phyloP scores from a whole-genome alignment of 1,140 invertebrate genomes.

The Epicauta chinensis region DNA sequence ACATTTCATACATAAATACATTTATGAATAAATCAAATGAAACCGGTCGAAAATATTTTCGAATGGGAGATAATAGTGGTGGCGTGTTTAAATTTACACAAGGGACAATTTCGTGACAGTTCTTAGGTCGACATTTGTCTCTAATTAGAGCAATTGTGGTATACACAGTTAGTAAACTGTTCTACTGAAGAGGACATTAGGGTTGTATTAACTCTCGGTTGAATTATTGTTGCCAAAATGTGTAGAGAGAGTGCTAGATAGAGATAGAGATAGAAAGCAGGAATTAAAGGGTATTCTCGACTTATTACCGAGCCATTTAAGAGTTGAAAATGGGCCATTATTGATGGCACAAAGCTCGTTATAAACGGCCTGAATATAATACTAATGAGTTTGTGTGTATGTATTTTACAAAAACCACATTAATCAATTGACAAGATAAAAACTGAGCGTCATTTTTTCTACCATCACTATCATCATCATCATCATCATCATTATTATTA shows the following conservation, averaged over 20 bases:
- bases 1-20: slow-evolving; percentile 16
- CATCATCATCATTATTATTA: no score
- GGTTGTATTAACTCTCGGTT: slow-evolving; percentile 21
- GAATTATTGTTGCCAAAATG: slow-evolving; percentile 7
- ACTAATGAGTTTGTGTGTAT: no score
- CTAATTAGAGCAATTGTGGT: slow-evolving; percentile 33
- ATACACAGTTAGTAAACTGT: slow-evolving; percentile 16
- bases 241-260: background rate
- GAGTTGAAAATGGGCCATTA: slow-evolving; percentile 3
- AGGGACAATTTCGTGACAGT: slow-evolving; percentile 3
- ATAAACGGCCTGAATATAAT: no score
- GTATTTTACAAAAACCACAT: no score
- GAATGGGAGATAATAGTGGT: no score
- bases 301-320: slow-evolving; percentile 20
- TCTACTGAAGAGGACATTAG: slow-evolving; percentile 27
- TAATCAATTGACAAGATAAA: no score
- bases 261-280: no score
- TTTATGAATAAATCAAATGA: no score
- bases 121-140: slow-evolving; percentile 28
- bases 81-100: no score
- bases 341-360: slow-evolving; percentile 1
- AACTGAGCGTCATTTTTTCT: no score
- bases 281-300: background rate
- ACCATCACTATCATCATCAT: no score
- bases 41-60: no score